These are phyloP conservation scores for Thryonomys swinderianus DNA, from an alignment of 2,113 vertebrate genomes.

Conservation along the genomic window DNA sequence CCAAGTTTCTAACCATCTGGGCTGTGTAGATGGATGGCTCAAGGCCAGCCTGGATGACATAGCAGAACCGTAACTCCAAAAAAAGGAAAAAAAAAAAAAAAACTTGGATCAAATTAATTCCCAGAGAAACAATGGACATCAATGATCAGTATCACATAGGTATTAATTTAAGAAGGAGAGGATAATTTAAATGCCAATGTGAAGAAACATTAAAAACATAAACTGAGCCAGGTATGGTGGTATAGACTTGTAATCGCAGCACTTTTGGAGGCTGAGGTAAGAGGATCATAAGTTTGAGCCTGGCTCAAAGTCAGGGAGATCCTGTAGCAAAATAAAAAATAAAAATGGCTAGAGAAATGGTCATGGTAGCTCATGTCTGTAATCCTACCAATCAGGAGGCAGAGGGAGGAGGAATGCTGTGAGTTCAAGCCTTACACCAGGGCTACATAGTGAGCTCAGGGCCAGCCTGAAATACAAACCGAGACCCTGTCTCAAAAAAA, in stretches of 20 bases:
- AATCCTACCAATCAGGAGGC: too few species aligned
- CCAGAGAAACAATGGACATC: not conserved
- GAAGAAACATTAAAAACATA: not conserved
- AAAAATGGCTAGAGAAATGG: not conserved
- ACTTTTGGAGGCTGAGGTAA: not conserved
- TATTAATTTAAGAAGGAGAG: not conserved
- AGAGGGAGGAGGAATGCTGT: too few species aligned
- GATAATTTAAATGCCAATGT: not conserved
- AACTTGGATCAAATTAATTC: not conserved
- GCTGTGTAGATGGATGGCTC: not conserved
- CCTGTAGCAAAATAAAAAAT: not conserved
- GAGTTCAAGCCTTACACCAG: too few species aligned
- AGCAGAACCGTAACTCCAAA: not conserved
- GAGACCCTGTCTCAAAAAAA: too few species aligned
- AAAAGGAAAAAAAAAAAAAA: not conserved
- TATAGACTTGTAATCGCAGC: not conserved
- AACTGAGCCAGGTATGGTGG: not conserved
- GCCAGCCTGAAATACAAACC: too few species aligned
- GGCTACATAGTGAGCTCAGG: too few species aligned
- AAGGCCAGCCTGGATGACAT: not conserved
- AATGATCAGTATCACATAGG: not conserved
- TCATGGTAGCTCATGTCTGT: not conserved
- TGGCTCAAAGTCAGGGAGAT: not conserved
- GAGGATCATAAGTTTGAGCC: not conserved
- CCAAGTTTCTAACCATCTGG: not conserved